Evolutionary conservation across 2,113 vertebrate genomes (phyloP), one percentile per base, ranked within the genome.

Genomic region (Elephantulus edwardii): DNA sequence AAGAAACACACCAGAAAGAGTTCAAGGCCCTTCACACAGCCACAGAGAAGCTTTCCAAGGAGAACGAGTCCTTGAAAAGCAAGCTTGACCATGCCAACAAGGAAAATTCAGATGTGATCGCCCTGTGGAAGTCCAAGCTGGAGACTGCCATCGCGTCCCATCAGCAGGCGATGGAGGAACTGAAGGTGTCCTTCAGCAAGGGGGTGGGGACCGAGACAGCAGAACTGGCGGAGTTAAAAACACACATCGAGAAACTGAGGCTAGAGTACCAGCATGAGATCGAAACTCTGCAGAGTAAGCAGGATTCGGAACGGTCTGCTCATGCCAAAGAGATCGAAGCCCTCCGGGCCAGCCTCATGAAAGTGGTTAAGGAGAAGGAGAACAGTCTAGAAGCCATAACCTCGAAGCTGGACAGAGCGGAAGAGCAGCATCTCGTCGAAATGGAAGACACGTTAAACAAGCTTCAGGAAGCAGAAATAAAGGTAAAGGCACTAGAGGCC

Each of bases 341-440:
- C 0, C 96, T 99, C 30, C 98, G 97, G 94, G 92, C 94, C 14
- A 98, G 97, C 82, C 95, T 99, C 50, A 87, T 95, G 92, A 94
- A 97, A 14, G 80, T 98, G 91, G 96, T 97, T 0, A 98, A 98
- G 70, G 98, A 99, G 88, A 99, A 98, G 91, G 99, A 99, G 84
- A 97, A 95, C 70, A 97, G 97, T 91, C 97, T 98, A 93, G 99
- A 99, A 72, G 97, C 95, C 20, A 88, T 99, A 44, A 97, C 97
- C 74, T 97, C 95, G 40, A 98, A 97, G 6, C 95, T 99, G 94
- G 99, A 99, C 93, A 98, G 94, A 54, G 96, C 97, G 1, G 99
- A 99, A 96, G 98, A 99, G 87, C 99, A 99, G 96, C 99, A 99
- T 92, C 98, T 99, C n/a, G 98, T 99, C 76, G 99, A 99, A 96